Base-by-base conservation (phyloP, 2,888 invertebrate genomes). In the Cordilura impudica region DNA sequence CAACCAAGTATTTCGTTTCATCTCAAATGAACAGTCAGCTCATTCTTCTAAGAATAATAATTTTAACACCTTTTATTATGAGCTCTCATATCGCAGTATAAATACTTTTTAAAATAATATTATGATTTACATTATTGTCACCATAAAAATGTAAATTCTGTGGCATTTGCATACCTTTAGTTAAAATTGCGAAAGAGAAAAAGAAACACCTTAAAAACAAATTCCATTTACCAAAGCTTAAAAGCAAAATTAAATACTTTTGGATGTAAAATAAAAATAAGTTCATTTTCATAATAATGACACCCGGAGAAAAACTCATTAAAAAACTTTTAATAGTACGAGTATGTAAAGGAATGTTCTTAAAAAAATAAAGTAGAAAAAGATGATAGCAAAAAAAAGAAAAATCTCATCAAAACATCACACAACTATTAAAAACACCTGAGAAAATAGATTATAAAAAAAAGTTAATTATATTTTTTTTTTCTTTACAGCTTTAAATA, bases 251-350 rank as follows among this genome's bases (percentile, higher is more conserved):
- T 12, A 47, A 31, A 47, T 49, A 31, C 29, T 49, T 61, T 61
- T 61, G 10, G 29, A 29, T 61, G 29, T 29, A 19, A 56, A 26
- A 39, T n/a, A 53, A 53, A 53, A 16, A 2, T 29, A 8, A 35
- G 35, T 26, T 26, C 18, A 18, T 39, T 16, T 61, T 31, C 31
- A 14, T 31, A 49, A 31, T 26, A 39, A 39, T 19, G 56, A 19
- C 14, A 56, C 19, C 19, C 18, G 18, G 26, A 26, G 12, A 63
- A 49, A 63, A 63, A 35, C 63, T 51, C 63, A 63, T 63, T 63
- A 63, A 63, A 49, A 63, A 63, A 63, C 63, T 51, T 63, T 63
- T 35, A 63, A 14, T 21, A 35, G n/a, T n/a, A n/a, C n/a, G n/a
- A n/a, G n/a, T n/a, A n/a, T n/a, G n/a, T n/a, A n/a, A n/a, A n/a